Conservation (phyloP, 2,888 invertebrate species). For the Physocephala rufipes region DNA sequence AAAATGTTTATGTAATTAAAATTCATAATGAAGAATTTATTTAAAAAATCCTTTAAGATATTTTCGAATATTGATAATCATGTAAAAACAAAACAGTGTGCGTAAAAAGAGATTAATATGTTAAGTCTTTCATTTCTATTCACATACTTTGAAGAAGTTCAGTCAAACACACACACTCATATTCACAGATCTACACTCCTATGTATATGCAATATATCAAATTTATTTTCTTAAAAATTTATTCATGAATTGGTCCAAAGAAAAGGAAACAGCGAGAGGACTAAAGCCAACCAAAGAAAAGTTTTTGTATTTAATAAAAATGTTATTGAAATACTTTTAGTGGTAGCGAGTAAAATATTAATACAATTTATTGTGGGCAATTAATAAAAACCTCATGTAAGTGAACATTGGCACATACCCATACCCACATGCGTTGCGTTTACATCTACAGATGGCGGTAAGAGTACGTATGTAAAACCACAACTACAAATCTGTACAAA, state of each 20-base stretch:
- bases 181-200: not conserved
- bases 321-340: constrained; percentile 29
- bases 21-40: too few relatives aligned
- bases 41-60: too few relatives aligned
- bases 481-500: too few relatives aligned
- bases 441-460: not conserved
- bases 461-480: too few relatives aligned
- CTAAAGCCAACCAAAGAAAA: not conserved
- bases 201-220: not conserved
- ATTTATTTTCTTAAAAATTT: not conserved
- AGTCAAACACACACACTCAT: not conserved
- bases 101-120: too few relatives aligned
- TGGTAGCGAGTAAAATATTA: constrained; percentile 16
- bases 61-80: too few relatives aligned
- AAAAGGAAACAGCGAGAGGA: not conserved
- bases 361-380: constrained; percentile 15
- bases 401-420: not conserved
- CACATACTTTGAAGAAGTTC: not conserved
- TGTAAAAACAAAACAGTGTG: too few relatives aligned
- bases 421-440: too few relatives aligned
- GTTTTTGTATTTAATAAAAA: constrained; percentile 21
- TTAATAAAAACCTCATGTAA: constrained; percentile 3
- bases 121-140: too few relatives aligned
- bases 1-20: too few relatives aligned
- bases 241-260: not conserved